Evolutionary conservation across 2,888 invertebrate genomes (phyloP), one percentile per base, ranked within the genome.

Genomic region (Syrista parreyssii): DNA sequence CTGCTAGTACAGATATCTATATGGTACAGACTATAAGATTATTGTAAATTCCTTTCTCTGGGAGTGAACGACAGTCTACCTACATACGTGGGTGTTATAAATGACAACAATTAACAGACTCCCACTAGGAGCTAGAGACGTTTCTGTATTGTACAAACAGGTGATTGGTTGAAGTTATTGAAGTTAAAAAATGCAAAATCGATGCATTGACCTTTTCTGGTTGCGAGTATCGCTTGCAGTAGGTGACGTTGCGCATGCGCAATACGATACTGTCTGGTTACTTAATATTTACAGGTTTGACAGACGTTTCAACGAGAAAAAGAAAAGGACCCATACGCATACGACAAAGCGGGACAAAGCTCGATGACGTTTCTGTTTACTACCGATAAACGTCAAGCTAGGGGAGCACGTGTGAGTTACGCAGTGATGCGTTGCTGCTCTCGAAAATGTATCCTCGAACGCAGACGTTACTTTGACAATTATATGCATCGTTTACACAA

Each of bases 51-150:
- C 55, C 55, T 55, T 55, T 55, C 55, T 55, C 55, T 9, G 55
- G 55, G 55, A 55, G 23, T 23, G 55, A 55, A 55, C 55, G 55
- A 55, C 23, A 23, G 55, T 55, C 55, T 55, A 55, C 55, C 55
- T 55, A 23, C 6, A 23, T 55, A 55, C 55, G 81, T 81, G 80
- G 75, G 81, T 78, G 80, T 81, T 79, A 76, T 76, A 80, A 81
- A 80, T 78, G 78, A 77, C 79, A 79, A 78, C 78, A 77, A 80
- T 82, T 79, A 81, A 81, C 78, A 75, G 74, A 81, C 81, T 81
- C 82, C 82, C 80, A 82, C 82, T 77, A 79, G 79, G 78, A 79
- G 78, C 55, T 2, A 9, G 9, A 55, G 55, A 0, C 23, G 23
- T 55, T 55, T 55, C 23, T 23, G 15, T 9, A 9, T 23, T 55